Percentiles rank a stretch among this genome's conserved stretches.
phyloP scores from a whole-genome alignment of 2,888 invertebrate species.

The Herminia tarsipennalis region DNA sequence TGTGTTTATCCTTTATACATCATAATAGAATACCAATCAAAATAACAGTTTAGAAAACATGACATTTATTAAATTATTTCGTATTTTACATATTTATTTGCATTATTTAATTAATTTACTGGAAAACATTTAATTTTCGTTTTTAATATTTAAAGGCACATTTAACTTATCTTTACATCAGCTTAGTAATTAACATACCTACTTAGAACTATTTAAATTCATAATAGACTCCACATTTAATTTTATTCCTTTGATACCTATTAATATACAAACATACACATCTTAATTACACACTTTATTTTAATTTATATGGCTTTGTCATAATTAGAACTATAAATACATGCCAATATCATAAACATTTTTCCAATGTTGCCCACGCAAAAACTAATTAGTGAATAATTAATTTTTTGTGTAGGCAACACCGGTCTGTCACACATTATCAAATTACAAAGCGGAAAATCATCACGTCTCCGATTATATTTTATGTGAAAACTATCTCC shows the following conservation, averaged over 20 bases:
- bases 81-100: too few species aligned
- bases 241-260: background rate
- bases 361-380: too few species aligned
- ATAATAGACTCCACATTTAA: background rate
- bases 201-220: background rate
- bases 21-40: too few species aligned
- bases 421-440: conserved; percentile 25
- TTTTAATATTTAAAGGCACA: too few species aligned
- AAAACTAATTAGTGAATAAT: background rate
- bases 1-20: too few species aligned
- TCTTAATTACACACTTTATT: background rate
- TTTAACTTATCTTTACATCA: conserved; percentile 1
- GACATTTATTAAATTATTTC: too few species aligned
- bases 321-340: conserved; percentile 3
- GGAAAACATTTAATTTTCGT: background rate
- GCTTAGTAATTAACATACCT: conserved; percentile 5
- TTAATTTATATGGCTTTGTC: conserved; percentile 2
- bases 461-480: conserved; percentile 21
- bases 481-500: conserved; percentile 18
- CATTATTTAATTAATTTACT: background rate
- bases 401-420: conserved; percentile 1
- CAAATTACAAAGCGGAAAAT: conserved; percentile 22
- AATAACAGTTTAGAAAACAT: too few species aligned
- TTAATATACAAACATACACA: background rate
- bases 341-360: too few species aligned